These are phyloP conservation scores for Loris lydekkerianus DNA, from an alignment of 2,797 vertebrate genomes.

Conservation along the genomic window DNA sequence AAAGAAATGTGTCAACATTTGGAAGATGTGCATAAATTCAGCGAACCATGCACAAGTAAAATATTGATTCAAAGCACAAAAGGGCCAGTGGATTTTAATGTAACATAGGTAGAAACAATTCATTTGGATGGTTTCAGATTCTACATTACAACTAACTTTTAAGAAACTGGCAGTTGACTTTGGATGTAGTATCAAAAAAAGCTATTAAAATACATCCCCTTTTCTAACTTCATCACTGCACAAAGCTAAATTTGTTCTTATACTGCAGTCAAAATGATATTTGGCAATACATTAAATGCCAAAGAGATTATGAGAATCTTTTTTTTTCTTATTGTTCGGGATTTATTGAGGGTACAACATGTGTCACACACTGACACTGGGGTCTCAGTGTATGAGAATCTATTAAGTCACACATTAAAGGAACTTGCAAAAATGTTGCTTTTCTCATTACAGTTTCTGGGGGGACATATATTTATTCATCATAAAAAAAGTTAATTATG, in stretches of 20 bases:
- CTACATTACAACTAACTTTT: neutral
- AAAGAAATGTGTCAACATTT: neutral
- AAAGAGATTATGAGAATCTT: conserved; percentile 22
- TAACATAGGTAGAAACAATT: neutral
- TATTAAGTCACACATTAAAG: conserved; percentile 2
- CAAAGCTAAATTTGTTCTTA: neutral
- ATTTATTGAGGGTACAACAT: too few species aligned
- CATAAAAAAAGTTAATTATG: conserved; percentile 49
- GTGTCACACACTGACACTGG: too few species aligned
- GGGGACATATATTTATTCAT: neutral
- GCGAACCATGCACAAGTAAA: neutral
- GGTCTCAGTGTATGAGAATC: neutral
- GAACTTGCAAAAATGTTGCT: conserved; percentile 43
- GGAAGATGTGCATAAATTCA: neutral
- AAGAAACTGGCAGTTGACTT: neutral
- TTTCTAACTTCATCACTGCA: neutral
- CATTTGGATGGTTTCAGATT: conserved; percentile 3
- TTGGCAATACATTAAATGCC: neutral
- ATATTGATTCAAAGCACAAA: neutral
- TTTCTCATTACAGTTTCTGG: neutral
- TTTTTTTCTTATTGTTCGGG: neutral
- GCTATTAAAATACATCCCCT: neutral
- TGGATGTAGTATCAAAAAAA: neutral
- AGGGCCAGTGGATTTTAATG: neutral
- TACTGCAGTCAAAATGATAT: neutral